Conservation (phyloP, 2,888 invertebrate genomes). For the Cephus rjabovi region DNA sequence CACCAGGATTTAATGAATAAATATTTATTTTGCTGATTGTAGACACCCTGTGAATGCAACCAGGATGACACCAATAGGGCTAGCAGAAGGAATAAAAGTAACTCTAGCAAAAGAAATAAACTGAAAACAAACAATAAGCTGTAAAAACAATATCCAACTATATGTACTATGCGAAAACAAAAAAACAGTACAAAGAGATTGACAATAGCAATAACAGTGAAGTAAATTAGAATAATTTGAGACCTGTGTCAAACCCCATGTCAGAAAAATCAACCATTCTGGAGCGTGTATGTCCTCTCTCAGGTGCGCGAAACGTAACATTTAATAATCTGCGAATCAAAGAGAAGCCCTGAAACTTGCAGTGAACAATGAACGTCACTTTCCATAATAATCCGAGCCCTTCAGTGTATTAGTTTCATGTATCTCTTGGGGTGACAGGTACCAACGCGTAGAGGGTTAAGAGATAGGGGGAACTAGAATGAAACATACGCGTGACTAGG, state of each 20-base stretch:
- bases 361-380: slow-evolving; percentile 37
- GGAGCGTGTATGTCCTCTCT: slow-evolving; percentile 8
- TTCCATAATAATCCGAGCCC: slow-evolving; percentile 31
- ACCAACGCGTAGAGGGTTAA: slow-evolving; percentile 43
- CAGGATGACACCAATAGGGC: neutral
- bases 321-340: slow-evolving; percentile 45
- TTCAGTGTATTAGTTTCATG: slow-evolving; percentile 35
- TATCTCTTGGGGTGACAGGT: slow-evolving; percentile 57
- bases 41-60: neutral
- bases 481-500: slow-evolving; percentile 52
- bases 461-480: slow-evolving; percentile 42
- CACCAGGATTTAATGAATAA: neutral
- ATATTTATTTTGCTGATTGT: neutral
- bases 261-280: neutral
- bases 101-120: neutral
- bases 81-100: neutral
- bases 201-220: neutral
- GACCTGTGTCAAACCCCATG: neutral
- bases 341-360: slow-evolving; percentile 39
- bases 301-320: slow-evolving; percentile 36
- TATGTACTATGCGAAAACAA: neutral
- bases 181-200: neutral
- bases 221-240: neutral
- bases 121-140: neutral
- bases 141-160: neutral